A percentile compares a stretch with the other conserved stretches of the same genome.
Conservation (phyloP, 23 tunicate genomes). For the Halocynthia roretzi region DNA sequence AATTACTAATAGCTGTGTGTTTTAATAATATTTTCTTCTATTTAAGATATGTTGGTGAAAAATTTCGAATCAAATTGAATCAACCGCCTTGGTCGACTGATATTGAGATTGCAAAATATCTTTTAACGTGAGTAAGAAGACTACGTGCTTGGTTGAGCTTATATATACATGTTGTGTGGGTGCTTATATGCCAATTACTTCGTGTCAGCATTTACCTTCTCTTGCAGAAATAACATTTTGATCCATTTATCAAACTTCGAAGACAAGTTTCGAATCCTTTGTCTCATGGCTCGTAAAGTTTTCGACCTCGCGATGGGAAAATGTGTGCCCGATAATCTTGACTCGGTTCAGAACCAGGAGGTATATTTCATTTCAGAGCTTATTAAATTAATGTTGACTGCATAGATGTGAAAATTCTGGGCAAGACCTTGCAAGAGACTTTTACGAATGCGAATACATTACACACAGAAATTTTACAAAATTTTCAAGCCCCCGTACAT, state of each 20-base stretch:
- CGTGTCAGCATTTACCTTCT: not conserved
- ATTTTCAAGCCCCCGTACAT: no score
- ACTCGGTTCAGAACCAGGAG: slow-evolving; percentile 80
- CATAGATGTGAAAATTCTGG: no score
- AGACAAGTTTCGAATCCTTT: slow-evolving; percentile 74
- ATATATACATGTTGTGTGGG: no score
- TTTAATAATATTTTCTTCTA: not conserved
- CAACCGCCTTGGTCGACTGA: slow-evolving; percentile 62
- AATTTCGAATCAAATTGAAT: slow-evolving; percentile 55
- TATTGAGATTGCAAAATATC: slow-evolving; percentile 32
- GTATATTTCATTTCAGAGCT: not conserved
- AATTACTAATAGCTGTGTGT: not conserved
- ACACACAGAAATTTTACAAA: no score
- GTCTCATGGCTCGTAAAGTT: slow-evolving; percentile 67
- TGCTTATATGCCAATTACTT: not conserved
- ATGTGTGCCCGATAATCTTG: slow-evolving; percentile 69
- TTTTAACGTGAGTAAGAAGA: slow-evolving; percentile 9
- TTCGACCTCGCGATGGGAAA: slow-evolving; percentile 67
- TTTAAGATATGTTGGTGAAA: slow-evolving; percentile 33
- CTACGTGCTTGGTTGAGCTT: no score
- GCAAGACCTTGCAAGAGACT: no score
- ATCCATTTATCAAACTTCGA: slow-evolving; percentile 52
- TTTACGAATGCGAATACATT: no score
- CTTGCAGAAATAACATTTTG: slow-evolving; percentile 26
- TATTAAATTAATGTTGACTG: no score